These are phyloP conservation scores for Acanthurus leucopareius DNA, from an alignment of 2,797 vertebrate species.

Conservation along the genomic window DNA sequence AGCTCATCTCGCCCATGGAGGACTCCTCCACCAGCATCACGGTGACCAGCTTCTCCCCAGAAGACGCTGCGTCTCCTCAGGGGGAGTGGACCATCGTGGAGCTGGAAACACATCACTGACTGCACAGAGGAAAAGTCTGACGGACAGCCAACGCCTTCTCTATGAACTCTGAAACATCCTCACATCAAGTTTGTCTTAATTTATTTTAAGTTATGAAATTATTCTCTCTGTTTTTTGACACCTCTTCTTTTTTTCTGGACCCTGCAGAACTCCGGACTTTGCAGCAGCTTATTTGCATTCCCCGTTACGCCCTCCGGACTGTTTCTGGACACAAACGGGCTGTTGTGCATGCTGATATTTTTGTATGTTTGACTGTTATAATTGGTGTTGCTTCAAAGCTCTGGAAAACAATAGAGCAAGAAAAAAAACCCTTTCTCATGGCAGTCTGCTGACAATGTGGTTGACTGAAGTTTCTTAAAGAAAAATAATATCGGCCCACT, in stretches of 20 bases:
- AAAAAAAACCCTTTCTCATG: constrained; percentile 48
- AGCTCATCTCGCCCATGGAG: constrained; percentile 94
- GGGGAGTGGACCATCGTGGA: constrained; percentile 99
- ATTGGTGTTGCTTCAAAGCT: constrained; percentile 76
- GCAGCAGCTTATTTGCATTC: constrained; percentile 63
- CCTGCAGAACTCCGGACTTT: constrained; percentile 43
- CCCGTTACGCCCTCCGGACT: constrained; percentile 55
- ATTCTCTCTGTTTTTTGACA: constrained; percentile 25
- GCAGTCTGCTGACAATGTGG: constrained; percentile 46
- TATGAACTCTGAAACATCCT: constrained; percentile 10
- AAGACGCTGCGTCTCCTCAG: constrained; percentile 96
- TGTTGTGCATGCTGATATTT: constrained; percentile 85
- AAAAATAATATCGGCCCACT: constrained; percentile 66
- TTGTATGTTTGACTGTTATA: constrained; percentile 79
- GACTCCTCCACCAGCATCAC: constrained; percentile 96
- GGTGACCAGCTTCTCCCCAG: constrained; percentile 96
- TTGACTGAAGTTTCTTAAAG: constrained; percentile 74
- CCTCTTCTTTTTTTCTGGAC: constrained; percentile 33
- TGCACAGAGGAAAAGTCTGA: constrained; percentile 44
- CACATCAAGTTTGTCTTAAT: constrained; percentile 58
- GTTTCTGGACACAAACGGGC: constrained; percentile 63
- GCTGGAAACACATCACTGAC: constrained; percentile 97
- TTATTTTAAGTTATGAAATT: constrained; percentile 52
- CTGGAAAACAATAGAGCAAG: constrained; percentile 55
- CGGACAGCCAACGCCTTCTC: constrained; percentile 43